These are phyloP conservation scores for Porites divaricata DNA, from an alignment of 92 coral and sea anemone species.

Conservation along the genomic window DNA sequence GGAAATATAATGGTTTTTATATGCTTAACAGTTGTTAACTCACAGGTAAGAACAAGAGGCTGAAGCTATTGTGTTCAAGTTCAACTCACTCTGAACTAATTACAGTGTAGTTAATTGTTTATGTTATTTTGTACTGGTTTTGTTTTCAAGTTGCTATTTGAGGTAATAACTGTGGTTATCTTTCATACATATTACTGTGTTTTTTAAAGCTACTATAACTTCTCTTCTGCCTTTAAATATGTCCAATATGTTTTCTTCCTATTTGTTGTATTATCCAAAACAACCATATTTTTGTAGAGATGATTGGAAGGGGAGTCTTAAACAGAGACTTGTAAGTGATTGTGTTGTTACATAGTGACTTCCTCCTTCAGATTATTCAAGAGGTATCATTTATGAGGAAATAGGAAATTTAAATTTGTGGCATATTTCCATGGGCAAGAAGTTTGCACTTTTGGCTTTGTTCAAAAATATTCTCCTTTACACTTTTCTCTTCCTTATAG, in stretches of 20 bases:
- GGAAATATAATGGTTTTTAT: slow-evolving; percentile 63
- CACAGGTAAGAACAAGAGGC: slow-evolving; percentile 43
- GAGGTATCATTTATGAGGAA: background rate
- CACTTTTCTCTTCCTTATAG: background rate
- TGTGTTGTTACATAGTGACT: background rate
- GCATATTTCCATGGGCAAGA: background rate
- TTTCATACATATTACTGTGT: background rate
- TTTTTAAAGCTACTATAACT: background rate
- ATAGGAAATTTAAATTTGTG: background rate
- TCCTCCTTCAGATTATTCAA: background rate
- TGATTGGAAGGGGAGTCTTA: slow-evolving; percentile 10
- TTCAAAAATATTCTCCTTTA: too few relatives aligned
- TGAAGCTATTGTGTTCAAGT: slow-evolving; percentile 10
- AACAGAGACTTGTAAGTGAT: slow-evolving; percentile 17
- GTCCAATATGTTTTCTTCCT: slow-evolving; percentile 23
- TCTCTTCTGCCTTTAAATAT: background rate
- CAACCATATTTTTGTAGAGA: slow-evolving; percentile 13
- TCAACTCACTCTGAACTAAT: slow-evolving; percentile 36
- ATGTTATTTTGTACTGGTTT: slow-evolving; percentile 27
- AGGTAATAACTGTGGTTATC: slow-evolving; percentile 15
- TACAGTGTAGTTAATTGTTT: slow-evolving; percentile 10
- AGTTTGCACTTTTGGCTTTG: background rate
- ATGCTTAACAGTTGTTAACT: slow-evolving; percentile 57
- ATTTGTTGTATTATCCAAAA: slow-evolving; percentile 35
- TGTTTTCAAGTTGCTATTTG: background rate